Base-by-base conservation (phyloP, 1,140 invertebrate genomes). In the Apolygus lucorum region DNA sequence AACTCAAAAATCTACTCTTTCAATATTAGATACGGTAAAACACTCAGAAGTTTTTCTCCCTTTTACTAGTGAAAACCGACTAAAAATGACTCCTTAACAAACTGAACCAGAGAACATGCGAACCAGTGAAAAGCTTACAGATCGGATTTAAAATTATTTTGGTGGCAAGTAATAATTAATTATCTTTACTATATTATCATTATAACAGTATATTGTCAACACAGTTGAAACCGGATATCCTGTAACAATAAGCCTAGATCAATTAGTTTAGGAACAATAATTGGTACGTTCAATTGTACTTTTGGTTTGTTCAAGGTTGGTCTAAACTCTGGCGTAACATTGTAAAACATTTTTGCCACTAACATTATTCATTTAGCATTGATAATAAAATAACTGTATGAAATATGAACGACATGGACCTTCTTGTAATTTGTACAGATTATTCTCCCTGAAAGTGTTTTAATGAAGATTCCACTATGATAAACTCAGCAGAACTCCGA, bases 391-490 rank as follows among this genome's bases (percentile, higher is more conserved):
- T 63, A 69, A 69, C 29, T 29, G 28, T 29, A 68, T 52, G 54
- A 59, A 59, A 54, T 68, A 68, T 52, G 67, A 68, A 68, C 52
- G 54, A 59, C 25, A 69, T 69, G 68, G 68, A 69, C 68, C 68
- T 62, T 70, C 27, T 59, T 59, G 13, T 63, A 34, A 34, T 69
- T 70, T 70, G 69, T 70, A 66, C 49, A 70, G 64, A 42, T 63
- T 28, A 63, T 63, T 52, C 63, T 70, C 69, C 69, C 69, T 70
- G 69, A 66, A 42, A 69, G 54, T 59, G 54, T 11, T 21, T 59
- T 59, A 22, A 59, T 59, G 34, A 59, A 59, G 54, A 59, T 59
- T 24, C 22, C 22, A 59, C 11, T 59, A 4, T 59, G 54, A 59
- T 59, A 59, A 59, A 24, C 54, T 59, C 22, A 24, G 13, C 22